phyloP scores from a whole-genome alignment of 2,888 invertebrate species.

The Eilema depressum region DNA sequence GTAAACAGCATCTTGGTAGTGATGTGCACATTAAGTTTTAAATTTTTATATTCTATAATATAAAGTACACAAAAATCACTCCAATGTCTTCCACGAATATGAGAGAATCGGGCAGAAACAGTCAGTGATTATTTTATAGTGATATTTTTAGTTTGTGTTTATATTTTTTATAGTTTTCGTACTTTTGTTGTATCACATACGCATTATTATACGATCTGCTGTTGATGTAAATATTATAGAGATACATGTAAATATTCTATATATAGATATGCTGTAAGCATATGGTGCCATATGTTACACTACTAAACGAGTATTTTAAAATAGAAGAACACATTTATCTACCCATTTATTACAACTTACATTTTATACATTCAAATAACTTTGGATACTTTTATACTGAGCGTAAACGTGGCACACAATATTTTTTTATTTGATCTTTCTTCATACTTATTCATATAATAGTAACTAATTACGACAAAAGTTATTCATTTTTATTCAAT shows the following conservation, averaged over 20 bases:
- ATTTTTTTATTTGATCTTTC: background rate
- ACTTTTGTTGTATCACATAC: constrained; percentile 50
- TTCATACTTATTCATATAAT: background rate
- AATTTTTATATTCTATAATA: constrained; percentile 28
- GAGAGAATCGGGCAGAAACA: constrained; percentile 52
- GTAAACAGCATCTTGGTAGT: constrained; percentile 42
- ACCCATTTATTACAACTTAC: constrained; percentile 39
- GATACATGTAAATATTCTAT: constrained; percentile 65
- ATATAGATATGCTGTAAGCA: constrained; percentile 80
- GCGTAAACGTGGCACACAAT: background rate
- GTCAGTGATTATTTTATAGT: constrained; percentile 29
- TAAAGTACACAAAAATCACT: constrained; percentile 63
- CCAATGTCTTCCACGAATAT: constrained; percentile 72
- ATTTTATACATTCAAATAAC: constrained; percentile 25
- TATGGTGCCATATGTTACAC: constrained; percentile 85
- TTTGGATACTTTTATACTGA: background rate
- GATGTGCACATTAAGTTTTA: constrained; percentile 58
- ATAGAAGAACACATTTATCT: constrained; percentile 54
- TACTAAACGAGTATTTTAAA: constrained; percentile 73
- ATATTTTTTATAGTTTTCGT: constrained; percentile 54
- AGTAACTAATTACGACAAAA: background rate
- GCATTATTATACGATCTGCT: constrained; percentile 60
- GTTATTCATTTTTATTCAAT: constrained; percentile 1
- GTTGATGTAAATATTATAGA: constrained; percentile 56
- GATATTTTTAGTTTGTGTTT: constrained; percentile 44